Conservation (phyloP, 2,113 vertebrate genomes). For the Hoplias malabaricus region DNA sequence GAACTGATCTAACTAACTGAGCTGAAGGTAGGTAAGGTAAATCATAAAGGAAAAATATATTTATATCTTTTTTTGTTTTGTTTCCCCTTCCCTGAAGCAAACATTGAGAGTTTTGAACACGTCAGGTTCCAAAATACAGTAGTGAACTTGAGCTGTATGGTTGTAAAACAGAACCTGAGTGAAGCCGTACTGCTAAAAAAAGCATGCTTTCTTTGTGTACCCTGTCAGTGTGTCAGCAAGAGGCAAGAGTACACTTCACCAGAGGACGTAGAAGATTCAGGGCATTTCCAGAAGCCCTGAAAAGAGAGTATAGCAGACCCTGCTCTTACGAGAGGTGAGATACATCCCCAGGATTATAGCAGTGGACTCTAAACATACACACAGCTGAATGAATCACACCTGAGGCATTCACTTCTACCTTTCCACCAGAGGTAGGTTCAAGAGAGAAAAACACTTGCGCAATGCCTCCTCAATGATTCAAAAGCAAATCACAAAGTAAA, state of each 20-base stretch:
- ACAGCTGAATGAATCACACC: constrained; percentile 60
- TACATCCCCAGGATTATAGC: constrained; percentile 41
- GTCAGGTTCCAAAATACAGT: background rate
- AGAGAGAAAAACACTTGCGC: constrained; percentile 32
- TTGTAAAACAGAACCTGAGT: constrained; percentile 15
- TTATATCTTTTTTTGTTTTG: too few relatives aligned
- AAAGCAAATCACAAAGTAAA: constrained; percentile 52
- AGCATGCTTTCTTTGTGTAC: constrained; percentile 4
- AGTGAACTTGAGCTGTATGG: constrained; percentile 9
- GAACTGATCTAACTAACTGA: too few relatives aligned
- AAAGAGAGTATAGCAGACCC: constrained; percentile 44
- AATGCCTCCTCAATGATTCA: constrained; percentile 52
- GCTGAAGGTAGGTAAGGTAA: too few relatives aligned
- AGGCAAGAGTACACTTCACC: background rate
- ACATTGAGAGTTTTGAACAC: constrained; percentile 36
- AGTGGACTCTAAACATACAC: constrained; percentile 48
- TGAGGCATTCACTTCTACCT: constrained; percentile 64
- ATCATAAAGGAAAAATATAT: too few relatives aligned
- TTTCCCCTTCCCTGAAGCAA: background rate
- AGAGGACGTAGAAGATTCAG: constrained; percentile 44
- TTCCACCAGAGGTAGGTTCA: constrained; percentile 40
- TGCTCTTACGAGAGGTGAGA: constrained; percentile 22
- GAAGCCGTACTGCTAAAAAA: constrained; percentile 30
- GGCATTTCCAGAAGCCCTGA: constrained; percentile 53
- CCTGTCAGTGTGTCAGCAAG: background rate